Base-by-base conservation (phyloP, 2,113 vertebrate species). In the Calyptomena viridis region DNA sequence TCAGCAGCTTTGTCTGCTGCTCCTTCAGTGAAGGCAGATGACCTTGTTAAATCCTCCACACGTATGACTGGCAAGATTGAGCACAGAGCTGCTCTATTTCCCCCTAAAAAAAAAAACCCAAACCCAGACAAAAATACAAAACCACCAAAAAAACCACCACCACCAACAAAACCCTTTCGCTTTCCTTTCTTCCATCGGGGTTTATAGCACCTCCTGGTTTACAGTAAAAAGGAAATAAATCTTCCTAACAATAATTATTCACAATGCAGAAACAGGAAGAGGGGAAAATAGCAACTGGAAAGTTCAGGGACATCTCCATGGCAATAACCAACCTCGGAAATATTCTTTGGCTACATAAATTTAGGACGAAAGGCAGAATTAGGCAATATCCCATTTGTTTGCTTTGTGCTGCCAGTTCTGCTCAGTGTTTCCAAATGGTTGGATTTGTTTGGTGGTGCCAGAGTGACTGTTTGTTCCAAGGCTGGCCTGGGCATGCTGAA, bases 151-250 rank as follows among this genome's bases (percentile, higher is more conserved):
- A 23, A 40, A 2, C 2, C 8, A 8, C 7, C 19, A 22, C 8
- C 28, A 42, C 6, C 5, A 30, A 20, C 28, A 82, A 47, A 76
- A 1, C 11, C 17, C 10, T 84, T 79, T 56, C 71, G 35, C 37
- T 59, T 80, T 95, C 59, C 2, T 56, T 89, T 87, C 37, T n/a
- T 11, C 28, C 74, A 56, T 16, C 10, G 55, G 6, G 19, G 33
- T 8, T 91, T 49, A 49, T 6, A 46, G 31, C 19, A 46, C 42
- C 39, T 79, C 31, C 49, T 76, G 30, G 2, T 13, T 95, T 85
- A 66, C 67, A 78, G 72, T 84, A 55, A 93, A 87, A 93, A 85
- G 14, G 28, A 95, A 94, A 62, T 27, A 63, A 85, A 28, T 49
- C 20, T 44, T 52, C 59, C 75, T 33, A 37, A 23, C 31, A 33